Conservation (phyloP, 2,113 vertebrate genomes). For the Gila orcuttii region DNA sequence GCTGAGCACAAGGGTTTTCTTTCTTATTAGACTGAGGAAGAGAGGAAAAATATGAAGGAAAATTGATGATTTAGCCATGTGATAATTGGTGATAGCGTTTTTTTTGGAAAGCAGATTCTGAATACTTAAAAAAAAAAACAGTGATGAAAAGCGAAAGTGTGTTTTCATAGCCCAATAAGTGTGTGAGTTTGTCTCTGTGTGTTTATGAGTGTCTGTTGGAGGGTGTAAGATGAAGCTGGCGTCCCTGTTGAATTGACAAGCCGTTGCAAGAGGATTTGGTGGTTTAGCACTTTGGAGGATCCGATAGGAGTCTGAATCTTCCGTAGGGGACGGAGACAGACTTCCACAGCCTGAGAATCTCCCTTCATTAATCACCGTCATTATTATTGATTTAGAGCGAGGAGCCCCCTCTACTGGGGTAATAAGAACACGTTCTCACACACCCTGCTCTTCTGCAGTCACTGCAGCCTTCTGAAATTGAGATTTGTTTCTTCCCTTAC, state of each 20-base stretch:
- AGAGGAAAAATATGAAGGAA: background rate
- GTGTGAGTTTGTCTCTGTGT: slow-evolving; percentile 28
- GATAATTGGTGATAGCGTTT: slow-evolving; percentile 5
- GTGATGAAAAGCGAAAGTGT: slow-evolving; percentile 37
- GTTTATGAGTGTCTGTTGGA: slow-evolving; percentile 34
- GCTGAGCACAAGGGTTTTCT: slow-evolving; percentile 31
- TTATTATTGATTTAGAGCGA: slow-evolving; percentile 61
- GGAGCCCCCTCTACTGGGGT: slow-evolving; percentile 69
- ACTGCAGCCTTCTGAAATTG: background rate
- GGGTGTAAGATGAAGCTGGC: slow-evolving; percentile 34
- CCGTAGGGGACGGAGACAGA: slow-evolving; percentile 35
- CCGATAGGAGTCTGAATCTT: slow-evolving; percentile 36
- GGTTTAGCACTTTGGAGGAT: slow-evolving; percentile 48
- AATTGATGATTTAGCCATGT: background rate
- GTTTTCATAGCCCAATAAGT: slow-evolving; percentile 46
- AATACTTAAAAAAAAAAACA: slow-evolving; percentile 36
- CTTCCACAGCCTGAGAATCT: slow-evolving; percentile 52
- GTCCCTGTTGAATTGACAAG: slow-evolving; percentile 53
- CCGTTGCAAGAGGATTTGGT: slow-evolving; percentile 48
- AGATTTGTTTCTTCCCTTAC: background rate
- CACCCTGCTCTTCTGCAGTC: slow-evolving; percentile 1
- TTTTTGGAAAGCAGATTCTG: slow-evolving; percentile 36
- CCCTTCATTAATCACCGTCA: slow-evolving; percentile 67
- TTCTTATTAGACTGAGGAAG: background rate
- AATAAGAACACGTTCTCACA: slow-evolving; percentile 38